Percentiles rank a stretch among this genome's conserved stretches.
phyloP scores from a whole-genome alignment of 53 echinoderm and acorn worm genomes.

The Arbacia lixula region DNA sequence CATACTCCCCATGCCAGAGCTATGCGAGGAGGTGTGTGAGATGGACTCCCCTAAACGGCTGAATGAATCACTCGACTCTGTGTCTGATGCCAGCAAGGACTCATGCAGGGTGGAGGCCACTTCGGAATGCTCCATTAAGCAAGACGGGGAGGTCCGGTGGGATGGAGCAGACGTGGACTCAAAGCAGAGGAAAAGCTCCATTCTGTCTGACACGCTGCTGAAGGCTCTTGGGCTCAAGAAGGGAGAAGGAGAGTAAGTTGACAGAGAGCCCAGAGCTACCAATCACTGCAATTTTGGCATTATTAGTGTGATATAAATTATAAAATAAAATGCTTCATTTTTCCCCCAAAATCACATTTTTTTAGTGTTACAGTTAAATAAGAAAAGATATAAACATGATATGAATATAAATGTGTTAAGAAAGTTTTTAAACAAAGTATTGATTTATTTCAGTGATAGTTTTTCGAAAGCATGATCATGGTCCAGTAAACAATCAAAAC shows the following conservation, averaged over 20 bases:
- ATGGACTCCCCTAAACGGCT: constrained; percentile 12
- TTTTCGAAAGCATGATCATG: too few species aligned
- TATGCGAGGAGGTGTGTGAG: constrained; percentile 76
- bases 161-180: constrained; percentile 25
- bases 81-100: background rate
- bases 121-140: constrained; percentile 30
- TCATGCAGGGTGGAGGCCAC: constrained; percentile 1
- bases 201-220: constrained; percentile 61
- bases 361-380: too few species aligned
- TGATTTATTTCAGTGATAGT: too few species aligned
- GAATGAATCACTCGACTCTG: background rate
- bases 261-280: too few species aligned
- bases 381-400: too few species aligned
- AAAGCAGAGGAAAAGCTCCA: constrained; percentile 54
- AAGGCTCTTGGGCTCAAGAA: constrained; percentile 62
- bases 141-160: constrained; percentile 41
- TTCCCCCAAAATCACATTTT: too few species aligned
- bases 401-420: too few species aligned
- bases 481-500: too few species aligned
- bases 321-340: too few species aligned
- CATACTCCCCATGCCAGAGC: constrained; percentile 78
- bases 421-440: too few species aligned
- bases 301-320: too few species aligned
- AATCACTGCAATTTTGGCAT: too few species aligned
- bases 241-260: constrained; percentile 51